Base-by-base conservation (phyloP, 1,140 invertebrate genomes). In the Drosophila ohnishii region DNA sequence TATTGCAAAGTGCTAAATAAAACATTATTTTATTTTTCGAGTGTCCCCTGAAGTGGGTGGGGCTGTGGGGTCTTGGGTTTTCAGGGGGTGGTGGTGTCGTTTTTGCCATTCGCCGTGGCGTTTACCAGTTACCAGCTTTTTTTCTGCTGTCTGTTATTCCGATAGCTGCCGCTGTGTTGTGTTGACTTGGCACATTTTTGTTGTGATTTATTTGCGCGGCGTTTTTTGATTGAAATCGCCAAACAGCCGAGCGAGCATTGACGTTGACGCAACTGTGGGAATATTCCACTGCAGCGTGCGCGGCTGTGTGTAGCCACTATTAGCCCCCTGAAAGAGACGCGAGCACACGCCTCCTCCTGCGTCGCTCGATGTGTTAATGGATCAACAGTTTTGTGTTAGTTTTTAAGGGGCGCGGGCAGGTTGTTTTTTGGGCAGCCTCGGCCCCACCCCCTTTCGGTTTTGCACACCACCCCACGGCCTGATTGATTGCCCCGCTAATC, bases 181-280 rank as follows among this genome's bases (percentile, higher is more conserved):
- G 79, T 86, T 86, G 70, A 82, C 75, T 86, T 86, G 79, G 83
- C 83, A 82, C 78, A 87, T 86, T 87, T 87, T 75, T 78, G 50
- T 66, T 62, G 70, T 74, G 81, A 85, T 80, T 84, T 84, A 85
- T 84, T 80, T 84, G 77, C 57, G 80, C 69, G 74, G 75, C 57
- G 45, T 62, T 82, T 85, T 83, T 74, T 86, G 73, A 81, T 85
- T 77, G 66, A 80, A 85, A 80, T 85, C 65, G 32, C 66, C 64
- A 66, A 69, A 58, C 73, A 42, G 30, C 45, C 37, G 37, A 28
- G 42, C 40, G 66, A 28, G 47, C 60, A 62, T 53, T 71, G 50
- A 55, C 67, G 66, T 81, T 82, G 79, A 82, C 80, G 75, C 81
- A 79, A 80, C 84, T 88, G 83, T 87, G 83, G 83, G 83, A 87